Base-by-base conservation (phyloP, 1,140 invertebrate genomes). In the Euura saliciscinereae region DNA sequence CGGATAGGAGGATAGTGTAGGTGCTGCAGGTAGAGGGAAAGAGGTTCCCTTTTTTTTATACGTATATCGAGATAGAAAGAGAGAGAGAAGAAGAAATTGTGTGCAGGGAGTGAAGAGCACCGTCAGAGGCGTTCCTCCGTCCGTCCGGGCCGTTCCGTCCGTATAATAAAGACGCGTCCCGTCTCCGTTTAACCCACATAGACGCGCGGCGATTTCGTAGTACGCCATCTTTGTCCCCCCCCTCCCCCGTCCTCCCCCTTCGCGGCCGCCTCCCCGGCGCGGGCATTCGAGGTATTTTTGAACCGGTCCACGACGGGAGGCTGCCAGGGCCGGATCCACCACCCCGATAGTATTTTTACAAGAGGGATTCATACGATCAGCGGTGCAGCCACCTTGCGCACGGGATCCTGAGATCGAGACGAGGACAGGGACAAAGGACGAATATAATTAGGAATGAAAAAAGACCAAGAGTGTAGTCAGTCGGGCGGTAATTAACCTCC, bases 81-180 rank as follows among this genome's bases (percentile, higher is more conserved):
- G 10, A 67, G 10, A 44, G 10, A 28, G n/a, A 11, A 66, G 46
- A 65, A 43, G n/a, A 72, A 8, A 28, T n/a, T 28, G 66, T 67
- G 42, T 42, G 11, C 4, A 5, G 45, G 65, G 51, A 44, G 43
- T n/a, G 51, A 59, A 45, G 44, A 72, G 1, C 44, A 28, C 59
- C 7, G 70, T 3, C 11, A 13, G 44, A 45, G n/a, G n/a, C 44
- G 43, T 59, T 59, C 51, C 51, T 59, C 51, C 51, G 78, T 81
- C 78, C 79, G 80, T 83, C 81, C 77, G 79, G 79, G 76, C 76
- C 76, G 82, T 79, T 80, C 78, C 76, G 76, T 75, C 80, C 82
- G 84, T 84, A 85, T 86, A 86, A 86, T 86, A 86, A 86, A 86
- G 85, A 86, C 85, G 81, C 84, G 84, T 85, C 81, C 80, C 77